phyloP scores from a whole-genome alignment of 2,888 invertebrate species.

The Steromphala cineraria region DNA sequence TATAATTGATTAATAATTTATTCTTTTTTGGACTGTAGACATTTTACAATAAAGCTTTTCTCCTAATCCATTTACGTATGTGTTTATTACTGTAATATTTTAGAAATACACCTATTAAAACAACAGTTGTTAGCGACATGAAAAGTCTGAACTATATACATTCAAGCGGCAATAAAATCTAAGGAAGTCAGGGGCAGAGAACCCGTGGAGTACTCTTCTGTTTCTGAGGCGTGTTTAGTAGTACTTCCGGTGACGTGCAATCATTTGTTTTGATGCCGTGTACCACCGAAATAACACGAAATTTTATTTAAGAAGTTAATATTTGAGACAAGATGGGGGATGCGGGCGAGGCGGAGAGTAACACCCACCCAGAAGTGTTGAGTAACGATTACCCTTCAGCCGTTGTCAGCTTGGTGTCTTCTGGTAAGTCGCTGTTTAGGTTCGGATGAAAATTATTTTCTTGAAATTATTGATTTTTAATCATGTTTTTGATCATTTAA shows the following conservation, averaged over 20 bases:
- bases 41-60: too few species aligned
- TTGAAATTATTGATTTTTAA: neutral
- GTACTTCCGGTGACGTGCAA: constrained; percentile 32
- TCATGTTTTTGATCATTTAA: too few species aligned
- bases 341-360: neutral
- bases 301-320: neutral
- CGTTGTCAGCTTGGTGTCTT: neutral
- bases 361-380: neutral
- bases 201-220: too few species aligned
- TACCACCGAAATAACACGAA: neutral
- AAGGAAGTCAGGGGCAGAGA: too few species aligned
- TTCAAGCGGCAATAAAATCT: too few species aligned
- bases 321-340: neutral
- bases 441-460: neutral
- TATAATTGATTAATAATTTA: too few species aligned
- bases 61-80: too few species aligned
- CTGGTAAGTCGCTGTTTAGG: neutral
- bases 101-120: too few species aligned
- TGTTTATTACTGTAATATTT: too few species aligned
- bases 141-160: too few species aligned
- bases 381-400: constrained; percentile 12
- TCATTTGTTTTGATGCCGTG: constrained; percentile 12
- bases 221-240: neutral
- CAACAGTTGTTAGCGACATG: too few species aligned
- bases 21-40: too few species aligned